Evolutionary conservation across 1,140 invertebrate genomes (phyloP), one percentile per base, ranked within the genome.

Genomic region (Panagrolaimus sp.): DNA sequence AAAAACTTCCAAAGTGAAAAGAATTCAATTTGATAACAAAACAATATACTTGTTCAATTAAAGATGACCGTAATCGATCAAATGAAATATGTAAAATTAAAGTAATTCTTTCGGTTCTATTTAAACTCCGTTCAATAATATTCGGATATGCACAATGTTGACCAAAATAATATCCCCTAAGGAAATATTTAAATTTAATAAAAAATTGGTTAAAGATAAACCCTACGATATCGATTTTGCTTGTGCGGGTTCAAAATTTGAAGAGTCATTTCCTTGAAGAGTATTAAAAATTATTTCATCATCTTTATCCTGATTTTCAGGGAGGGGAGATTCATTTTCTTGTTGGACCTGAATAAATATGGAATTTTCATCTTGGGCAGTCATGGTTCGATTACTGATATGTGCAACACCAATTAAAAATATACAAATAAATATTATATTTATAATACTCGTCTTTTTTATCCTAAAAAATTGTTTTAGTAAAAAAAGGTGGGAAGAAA

Each of bases 351-450:
- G 32, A 4, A 38, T 7, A 38, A 38, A 38, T 38, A 38, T 38
- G 2, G 32, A 38, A 38, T 38, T 38, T 38, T 38, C 32, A 4
- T 38, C 32, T 38, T 38, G 32, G 2, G 32, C 7, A 38, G 2
- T 38, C 32, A 38, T 38, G 2, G 32, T 38, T 38, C 32, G 32
- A 7, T 21, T 58, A 58, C 52, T 58, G 0, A 58, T 58, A 58
- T 58, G 52, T 58, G 52, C 52, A 28, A 58, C 52, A 28, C 52
- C 52, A 28, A 58, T 26, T 58, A 58, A 26, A 28, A 58, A 21
- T 28, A 21, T 2, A 6, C 52, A 58, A 28, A 58, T n/a, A 26
- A 58, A 28, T 26, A 58, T 28, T 12, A 58, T 28, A 28, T 58
- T 58, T 58, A 58, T 58, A 26, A 58, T 28, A 58, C 52, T 28